phyloP scores from a whole-genome alignment of 2,113 vertebrate species.

The Craseonycteris thonglongyai region DNA sequence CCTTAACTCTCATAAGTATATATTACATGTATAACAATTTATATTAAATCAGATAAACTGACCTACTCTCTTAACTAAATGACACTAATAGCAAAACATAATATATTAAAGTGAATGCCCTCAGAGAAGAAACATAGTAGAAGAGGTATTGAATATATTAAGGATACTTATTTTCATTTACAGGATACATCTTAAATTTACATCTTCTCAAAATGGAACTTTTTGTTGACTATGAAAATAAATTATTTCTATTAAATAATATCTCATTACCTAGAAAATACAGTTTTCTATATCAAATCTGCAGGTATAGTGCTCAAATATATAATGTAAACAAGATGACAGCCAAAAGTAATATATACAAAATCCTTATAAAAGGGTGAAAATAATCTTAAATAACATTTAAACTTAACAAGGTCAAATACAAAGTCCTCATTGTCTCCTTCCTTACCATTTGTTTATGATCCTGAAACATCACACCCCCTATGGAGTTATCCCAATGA shows the following conservation, averaged over 20 bases:
- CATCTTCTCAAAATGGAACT: not conserved
- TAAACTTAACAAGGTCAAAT: not conserved
- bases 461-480: not conserved
- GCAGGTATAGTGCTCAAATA: not conserved
- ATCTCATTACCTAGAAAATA: not conserved
- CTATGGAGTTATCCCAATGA: rapidly evolving
- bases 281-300: not conserved
- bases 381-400: not conserved
- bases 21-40: not conserved
- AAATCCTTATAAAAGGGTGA: not conserved
- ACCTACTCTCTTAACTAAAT: not conserved
- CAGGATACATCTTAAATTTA: not conserved
- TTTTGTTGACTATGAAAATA: not conserved
- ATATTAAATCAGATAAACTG: not conserved
- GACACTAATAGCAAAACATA: not conserved
- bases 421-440: not conserved
- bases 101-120: not conserved
- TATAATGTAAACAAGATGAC: not conserved
- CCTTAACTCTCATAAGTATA: not conserved
- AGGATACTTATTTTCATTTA: not conserved
- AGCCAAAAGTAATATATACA: not conserved
- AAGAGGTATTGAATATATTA: not conserved
- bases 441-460: not conserved
- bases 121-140: not conserved
- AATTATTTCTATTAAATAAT: not conserved